Evolutionary conservation across 2,888 invertebrate species (phyloP).

Genomic region (Conchocele bisecta): DNA sequence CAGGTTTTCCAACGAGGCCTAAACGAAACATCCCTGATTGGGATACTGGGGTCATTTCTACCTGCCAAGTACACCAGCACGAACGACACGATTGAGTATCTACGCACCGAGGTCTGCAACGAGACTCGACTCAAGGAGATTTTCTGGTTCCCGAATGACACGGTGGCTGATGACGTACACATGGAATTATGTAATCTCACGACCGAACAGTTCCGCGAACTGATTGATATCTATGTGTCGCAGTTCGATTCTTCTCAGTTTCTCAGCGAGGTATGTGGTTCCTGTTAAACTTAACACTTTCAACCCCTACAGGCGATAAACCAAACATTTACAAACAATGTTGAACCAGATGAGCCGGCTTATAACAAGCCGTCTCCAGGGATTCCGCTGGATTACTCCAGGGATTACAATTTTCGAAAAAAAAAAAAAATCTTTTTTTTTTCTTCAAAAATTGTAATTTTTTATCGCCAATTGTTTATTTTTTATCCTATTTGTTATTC

Average conservation of each 20-base stretch:
- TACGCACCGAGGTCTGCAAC: conserved; percentile 50
- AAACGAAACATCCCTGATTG: conserved; percentile 33
- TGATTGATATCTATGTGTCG: conserved; percentile 53
- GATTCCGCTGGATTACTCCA: no score
- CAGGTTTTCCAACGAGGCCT: conserved; percentile 39
- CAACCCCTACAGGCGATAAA: background rate
- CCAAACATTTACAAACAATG: no score
- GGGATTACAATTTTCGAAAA: no score
- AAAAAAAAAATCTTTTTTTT: no score
- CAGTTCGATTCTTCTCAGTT: conserved; percentile 46
- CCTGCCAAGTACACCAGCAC: conserved; percentile 18
- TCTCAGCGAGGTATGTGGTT: conserved; percentile 54
- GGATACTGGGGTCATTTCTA: conserved; percentile 33
- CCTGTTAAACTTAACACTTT: background rate
- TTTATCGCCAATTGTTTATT: no score
- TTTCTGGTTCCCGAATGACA: conserved; percentile 60
- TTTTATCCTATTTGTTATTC: no score
- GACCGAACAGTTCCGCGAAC: conserved; percentile 36
- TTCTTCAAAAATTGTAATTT: no score
- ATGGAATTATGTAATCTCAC: conserved; percentile 65
- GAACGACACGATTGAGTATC: conserved; percentile 22
- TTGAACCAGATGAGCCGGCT: no score
- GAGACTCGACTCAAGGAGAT: conserved; percentile 52
- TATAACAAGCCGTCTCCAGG: no score
- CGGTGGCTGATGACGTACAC: conserved; percentile 56